These are phyloP conservation scores for Sciurus vulgaris DNA, from an alignment of 2,797 vertebrate genomes.

Conservation along the genomic window DNA sequence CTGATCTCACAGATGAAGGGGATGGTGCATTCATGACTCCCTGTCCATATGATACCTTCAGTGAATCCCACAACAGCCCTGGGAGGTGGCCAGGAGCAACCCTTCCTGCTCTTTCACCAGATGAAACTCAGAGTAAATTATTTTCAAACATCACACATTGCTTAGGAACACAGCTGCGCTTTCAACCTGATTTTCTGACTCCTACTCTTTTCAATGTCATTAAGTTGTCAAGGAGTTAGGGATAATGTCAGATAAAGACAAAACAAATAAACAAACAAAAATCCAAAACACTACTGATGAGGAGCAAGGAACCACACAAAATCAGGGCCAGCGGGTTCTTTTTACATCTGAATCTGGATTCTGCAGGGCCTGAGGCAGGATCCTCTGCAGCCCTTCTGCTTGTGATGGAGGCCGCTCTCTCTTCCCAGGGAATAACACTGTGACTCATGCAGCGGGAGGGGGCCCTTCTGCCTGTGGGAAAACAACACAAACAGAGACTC, in stretches of 20 bases:
- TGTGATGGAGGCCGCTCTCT: neutral
- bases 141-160: too few species aligned
- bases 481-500: neutral
- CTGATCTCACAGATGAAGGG: neutral
- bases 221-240: neutral
- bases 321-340: neutral
- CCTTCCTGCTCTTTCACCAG: neutral
- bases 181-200: neutral
- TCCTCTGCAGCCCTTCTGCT: neutral
- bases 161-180: neutral
- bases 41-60: neutral
- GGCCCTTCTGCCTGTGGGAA: constrained; percentile 37
- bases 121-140: neutral
- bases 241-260: neutral
- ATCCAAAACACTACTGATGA: neutral
- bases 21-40: too few species aligned
- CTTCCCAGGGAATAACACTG: neutral
- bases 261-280: neutral
- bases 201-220: neutral
- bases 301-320: neutral
- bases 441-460: constrained; percentile 9
- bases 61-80: neutral
- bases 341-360: neutral
- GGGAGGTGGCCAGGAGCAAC: neutral
- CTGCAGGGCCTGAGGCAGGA: neutral